Percentiles rank a stretch among this genome's conserved stretches.
Conservation (phyloP, 1,140 invertebrate genomes). For the Calephelis nemesis region DNA sequence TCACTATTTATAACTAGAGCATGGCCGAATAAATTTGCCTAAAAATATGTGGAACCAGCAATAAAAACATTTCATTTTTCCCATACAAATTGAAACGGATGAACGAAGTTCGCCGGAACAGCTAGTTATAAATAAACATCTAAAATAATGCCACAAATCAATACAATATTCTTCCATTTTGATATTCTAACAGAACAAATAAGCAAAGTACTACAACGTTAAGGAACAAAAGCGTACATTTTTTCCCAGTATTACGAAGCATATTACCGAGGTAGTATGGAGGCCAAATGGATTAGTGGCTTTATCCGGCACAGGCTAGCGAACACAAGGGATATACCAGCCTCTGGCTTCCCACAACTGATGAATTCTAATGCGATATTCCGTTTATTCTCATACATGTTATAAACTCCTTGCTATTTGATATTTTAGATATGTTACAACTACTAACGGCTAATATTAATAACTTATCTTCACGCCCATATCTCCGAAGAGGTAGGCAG, state of each 20-base stretch:
- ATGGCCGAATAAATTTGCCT: too few relatives aligned
- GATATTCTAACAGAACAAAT: neutral
- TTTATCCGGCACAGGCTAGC: constrained; percentile 25
- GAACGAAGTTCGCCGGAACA: too few relatives aligned
- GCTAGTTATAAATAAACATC: too few relatives aligned
- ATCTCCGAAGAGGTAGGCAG: too few relatives aligned
- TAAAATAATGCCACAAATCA: too few relatives aligned
- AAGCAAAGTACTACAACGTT: neutral
- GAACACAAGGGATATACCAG: constrained; percentile 13
- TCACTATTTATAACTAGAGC: too few relatives aligned
- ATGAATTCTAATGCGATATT: constrained; percentile 28
- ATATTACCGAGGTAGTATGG: constrained; percentile 23
- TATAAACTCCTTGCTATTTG: constrained; percentile 12
- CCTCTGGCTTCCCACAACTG: constrained; percentile 19
- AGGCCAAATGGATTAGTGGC: constrained; percentile 37
- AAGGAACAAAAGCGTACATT: neutral
- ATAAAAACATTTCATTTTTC: too few relatives aligned
- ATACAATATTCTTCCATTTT: neutral
- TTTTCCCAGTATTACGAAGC: constrained; percentile 13
- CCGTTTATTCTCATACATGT: neutral
- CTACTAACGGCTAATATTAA: too few relatives aligned
- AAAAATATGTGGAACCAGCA: too few relatives aligned
- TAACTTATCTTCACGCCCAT: too few relatives aligned
- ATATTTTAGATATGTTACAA: neutral
- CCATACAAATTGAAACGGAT: too few relatives aligned